Evolutionary conservation across 1,140 invertebrate species (phyloP), one percentile per base, ranked within the genome.

Genomic region (Drosophila asahinai): DNA sequence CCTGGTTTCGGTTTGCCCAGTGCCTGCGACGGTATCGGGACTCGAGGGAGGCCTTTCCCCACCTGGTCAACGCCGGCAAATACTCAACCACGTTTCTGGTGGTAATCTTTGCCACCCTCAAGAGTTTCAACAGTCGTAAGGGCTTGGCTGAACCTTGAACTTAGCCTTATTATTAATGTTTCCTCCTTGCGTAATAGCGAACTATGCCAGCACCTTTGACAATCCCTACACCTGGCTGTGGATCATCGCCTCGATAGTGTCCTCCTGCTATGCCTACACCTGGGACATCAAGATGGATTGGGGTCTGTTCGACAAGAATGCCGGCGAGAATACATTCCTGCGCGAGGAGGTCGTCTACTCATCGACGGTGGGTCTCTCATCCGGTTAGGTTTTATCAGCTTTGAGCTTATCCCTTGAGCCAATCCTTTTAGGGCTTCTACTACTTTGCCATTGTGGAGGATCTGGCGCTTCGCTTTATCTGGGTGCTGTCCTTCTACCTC

Each of bases 261-360:
- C 96, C 58, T 97, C 97, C 0, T 95, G 95, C 51, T 99, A 98
- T 92, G 96, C 97, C 0, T 97, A 97, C 82, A 96, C 96, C 1
- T 99, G 98, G 98, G 98, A 99, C 93, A 96, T 99, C 6, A 98
- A 98, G 93, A 98, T 99, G 97, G 98, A 99, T 95, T 99, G 98
- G 98, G 98, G 99, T 12, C 94, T 99, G n/a, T 96, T 99, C 72
- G 98, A 98, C 91, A 96, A 95, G 66, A 96, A 96, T 62, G 96
- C 97, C 14, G 96, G 96, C 27, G 97, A 99, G 93, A 98, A 98
- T 93, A 95, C 93, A 76, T 95, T 97, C 81, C 94, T 97, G 1
- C 92, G 96, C 15, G 96, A 97, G 91, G 96, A 97, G 93, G 95
- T 96, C 45, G 96, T 97, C 7, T 97, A 97, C 86, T 96, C 95